These are phyloP conservation scores for Orthosia gothica DNA, from an alignment of 2,888 invertebrate species.

Conservation along the genomic window DNA sequence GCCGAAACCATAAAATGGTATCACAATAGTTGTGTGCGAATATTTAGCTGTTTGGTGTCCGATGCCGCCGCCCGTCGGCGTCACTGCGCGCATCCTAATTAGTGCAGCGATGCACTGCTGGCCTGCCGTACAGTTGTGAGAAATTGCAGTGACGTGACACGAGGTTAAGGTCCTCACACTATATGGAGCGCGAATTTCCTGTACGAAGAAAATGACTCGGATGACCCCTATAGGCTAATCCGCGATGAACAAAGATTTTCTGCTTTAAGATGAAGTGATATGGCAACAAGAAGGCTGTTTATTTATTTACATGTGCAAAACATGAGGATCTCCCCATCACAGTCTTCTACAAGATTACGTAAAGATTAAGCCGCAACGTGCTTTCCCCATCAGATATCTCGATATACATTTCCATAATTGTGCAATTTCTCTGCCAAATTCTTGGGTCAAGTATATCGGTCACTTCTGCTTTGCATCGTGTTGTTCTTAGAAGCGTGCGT, in stretches of 20 bases:
- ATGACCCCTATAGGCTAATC: not conserved
- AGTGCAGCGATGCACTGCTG: slow-evolving; percentile 84
- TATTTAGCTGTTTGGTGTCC: slow-evolving; percentile 87
- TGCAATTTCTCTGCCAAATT: slow-evolving; percentile 77
- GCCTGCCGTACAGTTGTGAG: slow-evolving; percentile 78
- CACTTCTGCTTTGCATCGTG: slow-evolving; percentile 83
- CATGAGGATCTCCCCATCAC: slow-evolving; percentile 9
- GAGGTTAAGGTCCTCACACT: slow-evolving; percentile 74
- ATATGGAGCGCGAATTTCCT: slow-evolving; percentile 66
- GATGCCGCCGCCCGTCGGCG: slow-evolving; percentile 83
- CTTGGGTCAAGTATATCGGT: slow-evolving; percentile 87
- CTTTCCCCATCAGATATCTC: slow-evolving; percentile 51
- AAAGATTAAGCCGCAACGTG: slow-evolving; percentile 39
- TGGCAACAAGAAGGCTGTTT: slow-evolving; percentile 27
- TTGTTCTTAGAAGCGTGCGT: slow-evolving; percentile 88
- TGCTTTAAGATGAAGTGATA: slow-evolving; percentile 19
- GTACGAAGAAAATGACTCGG: slow-evolving; percentile 11
- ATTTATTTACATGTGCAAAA: slow-evolving; percentile 40
- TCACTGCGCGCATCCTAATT: slow-evolving; percentile 87
- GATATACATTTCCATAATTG: slow-evolving; percentile 60
- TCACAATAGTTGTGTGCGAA: slow-evolving; percentile 90
- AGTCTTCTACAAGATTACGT: slow-evolving; percentile 39
- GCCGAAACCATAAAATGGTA: slow-evolving; percentile 90
- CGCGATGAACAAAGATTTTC: not conserved
- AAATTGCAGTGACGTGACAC: slow-evolving; percentile 76